phyloP scores from a whole-genome alignment of 2,888 invertebrate species.

The Morpho deidamia region DNA sequence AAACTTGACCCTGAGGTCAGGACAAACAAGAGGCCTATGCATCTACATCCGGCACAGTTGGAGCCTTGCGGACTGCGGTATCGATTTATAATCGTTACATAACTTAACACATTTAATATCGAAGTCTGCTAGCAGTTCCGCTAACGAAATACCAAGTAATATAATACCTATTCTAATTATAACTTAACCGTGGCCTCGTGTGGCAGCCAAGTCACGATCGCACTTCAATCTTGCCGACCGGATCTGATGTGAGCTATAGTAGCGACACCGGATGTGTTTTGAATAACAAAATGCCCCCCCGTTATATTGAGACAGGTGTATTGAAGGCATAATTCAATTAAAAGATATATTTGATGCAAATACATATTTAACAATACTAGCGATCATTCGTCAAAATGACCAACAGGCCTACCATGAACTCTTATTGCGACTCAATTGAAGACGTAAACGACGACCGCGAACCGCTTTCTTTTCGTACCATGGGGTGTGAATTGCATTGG shows the following conservation, averaged over 20 bases:
- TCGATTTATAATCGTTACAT: neutral
- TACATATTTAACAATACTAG: no score
- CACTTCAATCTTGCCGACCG: slow-evolving; percentile 21
- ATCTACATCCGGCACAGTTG: slow-evolving; percentile 1
- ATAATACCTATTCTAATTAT: neutral
- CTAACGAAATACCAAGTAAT: slow-evolving; percentile 3
- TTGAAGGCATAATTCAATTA: neutral
- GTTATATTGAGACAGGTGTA: neutral
- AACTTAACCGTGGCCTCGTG: slow-evolving; percentile 9
- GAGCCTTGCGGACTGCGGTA: neutral
- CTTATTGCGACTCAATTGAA: no score
- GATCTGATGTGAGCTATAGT: slow-evolving; percentile 20
- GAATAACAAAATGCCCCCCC: neutral
- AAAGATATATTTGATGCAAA: no score
- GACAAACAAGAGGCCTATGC: neutral
- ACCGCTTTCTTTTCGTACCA: no score
- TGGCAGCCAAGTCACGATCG: slow-evolving; percentile 19
- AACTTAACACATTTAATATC: neutral
- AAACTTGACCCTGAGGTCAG: neutral
- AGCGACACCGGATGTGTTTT: slow-evolving; percentile 7
- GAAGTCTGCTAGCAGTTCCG: neutral
- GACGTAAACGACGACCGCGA: no score
- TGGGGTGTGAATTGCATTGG: no score
- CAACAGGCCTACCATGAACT: no score
- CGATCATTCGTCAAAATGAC: no score